Conservation (phyloP, 2,888 invertebrate genomes). For the Ashinkailepas kermadecensis region DNA sequence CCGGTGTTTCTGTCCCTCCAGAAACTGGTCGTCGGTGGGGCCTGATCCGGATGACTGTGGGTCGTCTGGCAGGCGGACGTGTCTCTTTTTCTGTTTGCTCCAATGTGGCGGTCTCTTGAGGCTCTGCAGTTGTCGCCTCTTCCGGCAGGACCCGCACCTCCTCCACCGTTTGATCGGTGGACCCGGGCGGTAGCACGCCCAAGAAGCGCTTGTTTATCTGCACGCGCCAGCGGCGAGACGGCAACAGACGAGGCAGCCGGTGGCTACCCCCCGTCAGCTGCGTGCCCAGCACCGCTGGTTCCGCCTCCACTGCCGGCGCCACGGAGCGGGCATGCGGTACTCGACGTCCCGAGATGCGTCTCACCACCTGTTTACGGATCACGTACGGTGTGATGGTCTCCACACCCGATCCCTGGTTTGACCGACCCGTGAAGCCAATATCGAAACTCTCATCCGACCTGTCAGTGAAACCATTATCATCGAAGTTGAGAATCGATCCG, state of each 20-base stretch:
- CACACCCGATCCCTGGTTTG: neutral
- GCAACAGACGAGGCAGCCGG: neutral
- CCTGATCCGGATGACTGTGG: neutral
- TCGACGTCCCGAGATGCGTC: neutral
- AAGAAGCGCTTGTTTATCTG: neutral
- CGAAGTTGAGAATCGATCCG: neutral
- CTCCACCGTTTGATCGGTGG: neutral
- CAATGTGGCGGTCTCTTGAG: neutral
- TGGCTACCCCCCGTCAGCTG: neutral
- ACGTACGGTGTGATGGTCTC: neutral
- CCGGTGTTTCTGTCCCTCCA: neutral
- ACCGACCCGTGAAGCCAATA: neutral
- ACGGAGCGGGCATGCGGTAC: neutral
- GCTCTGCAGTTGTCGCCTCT: neutral
- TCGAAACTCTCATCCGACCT: neutral
- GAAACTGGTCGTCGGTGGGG: neutral
- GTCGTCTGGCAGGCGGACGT: neutral
- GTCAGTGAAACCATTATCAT: neutral
- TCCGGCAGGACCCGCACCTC: neutral
- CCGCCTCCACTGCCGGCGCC: neutral
- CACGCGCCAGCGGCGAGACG: neutral
- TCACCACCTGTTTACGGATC: neutral
- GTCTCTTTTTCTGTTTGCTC: neutral
- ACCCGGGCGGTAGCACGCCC: neutral
- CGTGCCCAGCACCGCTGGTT: neutral